Base-by-base conservation (phyloP, 1,140 invertebrate genomes). In the Zophobas morio region DNA sequence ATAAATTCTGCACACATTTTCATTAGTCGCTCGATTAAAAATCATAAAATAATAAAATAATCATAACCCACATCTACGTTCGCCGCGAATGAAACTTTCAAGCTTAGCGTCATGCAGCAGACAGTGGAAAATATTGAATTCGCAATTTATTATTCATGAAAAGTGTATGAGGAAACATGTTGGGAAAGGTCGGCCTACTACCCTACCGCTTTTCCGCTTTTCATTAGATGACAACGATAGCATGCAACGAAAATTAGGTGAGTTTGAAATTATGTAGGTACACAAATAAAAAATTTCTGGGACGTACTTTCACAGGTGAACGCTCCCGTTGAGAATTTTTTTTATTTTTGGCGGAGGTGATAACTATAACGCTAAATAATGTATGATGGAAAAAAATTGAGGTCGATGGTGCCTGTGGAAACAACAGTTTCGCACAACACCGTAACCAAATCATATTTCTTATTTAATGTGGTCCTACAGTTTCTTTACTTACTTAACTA, bases 1-100 rank as follows among this genome's bases (percentile, higher is more conserved):
- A 20, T 20, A 20, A 20, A 20, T 20, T 20, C 20, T 20, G 20
- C 20, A 20, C 20, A 20, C 20, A 20, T 20, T 20, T 20, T 20
- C 20, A 20, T 8, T 32, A 42, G 2, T n/a, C 49, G 39, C 20
- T 66, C 60, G 39, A 66, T 66, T 20, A 20, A 20, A 20, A 20
- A 20, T 20, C 20, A 42, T 42, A 32, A 40, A 40, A 32, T 42
- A 6, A 66, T 66, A 1, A 66, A 66, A 66, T 66, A 66, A 66
- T 66, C 60, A 66, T 66, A 66, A 66, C 60, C 60, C 39, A 66
- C 37, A 66, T 66, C 60, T 66, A 66, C 60, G 35, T 40, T 66
- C 33, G 42, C 60, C 60, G 40, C 42, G 60, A 66, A 66, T 66
- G 60, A 66, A 66, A 66, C 20, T 66, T 66, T 66, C 40, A 66